Evolutionary conservation across 2,797 vertebrate species (phyloP).

Genomic region (Heterohyrax brucei): DNA sequence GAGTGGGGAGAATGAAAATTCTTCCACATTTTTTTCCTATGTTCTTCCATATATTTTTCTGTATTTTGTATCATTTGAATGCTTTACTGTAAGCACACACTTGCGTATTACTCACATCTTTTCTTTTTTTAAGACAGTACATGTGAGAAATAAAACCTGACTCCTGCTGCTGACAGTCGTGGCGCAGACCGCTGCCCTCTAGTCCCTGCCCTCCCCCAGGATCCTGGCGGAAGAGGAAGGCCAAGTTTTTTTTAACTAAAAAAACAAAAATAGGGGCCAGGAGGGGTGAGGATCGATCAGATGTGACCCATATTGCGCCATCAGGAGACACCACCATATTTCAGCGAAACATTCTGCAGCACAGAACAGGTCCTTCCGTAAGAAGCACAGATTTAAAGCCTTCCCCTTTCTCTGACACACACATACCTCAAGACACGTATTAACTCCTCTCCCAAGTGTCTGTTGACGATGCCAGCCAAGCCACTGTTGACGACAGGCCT

Average conservation of each 20-base stretch:
- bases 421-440: background rate
- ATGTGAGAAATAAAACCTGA: background rate
- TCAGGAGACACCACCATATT: background rate
- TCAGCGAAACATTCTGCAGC: background rate
- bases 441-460: slow-evolving; percentile 26
- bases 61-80: slow-evolving; percentile 39
- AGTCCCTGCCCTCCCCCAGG: background rate
- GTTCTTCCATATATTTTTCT: background rate
- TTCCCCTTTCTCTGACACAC: background rate
- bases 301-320: background rate
- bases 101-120: background rate
- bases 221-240: background rate
- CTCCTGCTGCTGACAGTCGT: background rate
- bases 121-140: background rate
- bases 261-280: background rate
- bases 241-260: background rate
- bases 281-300: background rate
- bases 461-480: too few relatives aligned
- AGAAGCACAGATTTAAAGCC: slow-evolving; percentile 16
- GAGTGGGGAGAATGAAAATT: background rate
- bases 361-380: background rate
- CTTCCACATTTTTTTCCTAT: too few relatives aligned
- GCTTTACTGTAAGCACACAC: background rate
- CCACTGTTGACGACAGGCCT: slow-evolving; percentile 32
- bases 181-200: background rate